These are phyloP conservation scores for Pangasius mekongensis DNA, from an alignment of 2,797 vertebrate genomes.

Conservation along the genomic window DNA sequence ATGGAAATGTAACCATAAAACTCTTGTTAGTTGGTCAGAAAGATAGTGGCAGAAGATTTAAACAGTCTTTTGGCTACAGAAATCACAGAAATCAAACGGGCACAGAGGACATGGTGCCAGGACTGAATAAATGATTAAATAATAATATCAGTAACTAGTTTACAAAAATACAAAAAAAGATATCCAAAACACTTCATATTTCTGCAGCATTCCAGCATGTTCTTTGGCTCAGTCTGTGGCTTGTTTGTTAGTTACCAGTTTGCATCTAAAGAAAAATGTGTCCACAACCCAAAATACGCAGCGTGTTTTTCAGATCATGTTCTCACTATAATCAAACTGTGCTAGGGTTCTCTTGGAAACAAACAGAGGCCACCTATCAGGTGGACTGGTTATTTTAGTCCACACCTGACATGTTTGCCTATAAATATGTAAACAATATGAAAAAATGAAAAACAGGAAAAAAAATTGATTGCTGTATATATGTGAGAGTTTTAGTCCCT, in stretches of 20 bases:
- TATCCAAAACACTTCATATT: not conserved
- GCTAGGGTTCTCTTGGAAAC: not conserved
- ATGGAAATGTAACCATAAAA: not conserved
- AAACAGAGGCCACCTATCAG: not conserved
- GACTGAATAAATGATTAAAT: not conserved
- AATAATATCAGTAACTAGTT: not conserved
- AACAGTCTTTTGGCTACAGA: not conserved
- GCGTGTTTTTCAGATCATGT: not conserved
- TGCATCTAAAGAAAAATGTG: not conserved
- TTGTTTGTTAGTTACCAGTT: not conserved
- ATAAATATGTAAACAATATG: not conserved
- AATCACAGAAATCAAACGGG: not conserved
- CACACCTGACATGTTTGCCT: not conserved
- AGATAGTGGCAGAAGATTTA: not conserved
- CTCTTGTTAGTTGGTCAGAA: not conserved
- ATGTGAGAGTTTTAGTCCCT: not conserved
- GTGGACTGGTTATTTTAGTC: not conserved
- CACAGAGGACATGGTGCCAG: not conserved
- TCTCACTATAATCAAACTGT: not conserved
- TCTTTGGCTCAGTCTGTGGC: not conserved
- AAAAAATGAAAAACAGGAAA: not conserved
- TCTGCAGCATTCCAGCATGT: not conserved
- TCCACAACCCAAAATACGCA: not conserved
- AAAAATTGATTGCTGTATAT: not conserved
- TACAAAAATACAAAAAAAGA: not conserved